Evolutionary conservation across 2,888 invertebrate genomes (phyloP).

Genomic region (Plagodis dolabraria): DNA sequence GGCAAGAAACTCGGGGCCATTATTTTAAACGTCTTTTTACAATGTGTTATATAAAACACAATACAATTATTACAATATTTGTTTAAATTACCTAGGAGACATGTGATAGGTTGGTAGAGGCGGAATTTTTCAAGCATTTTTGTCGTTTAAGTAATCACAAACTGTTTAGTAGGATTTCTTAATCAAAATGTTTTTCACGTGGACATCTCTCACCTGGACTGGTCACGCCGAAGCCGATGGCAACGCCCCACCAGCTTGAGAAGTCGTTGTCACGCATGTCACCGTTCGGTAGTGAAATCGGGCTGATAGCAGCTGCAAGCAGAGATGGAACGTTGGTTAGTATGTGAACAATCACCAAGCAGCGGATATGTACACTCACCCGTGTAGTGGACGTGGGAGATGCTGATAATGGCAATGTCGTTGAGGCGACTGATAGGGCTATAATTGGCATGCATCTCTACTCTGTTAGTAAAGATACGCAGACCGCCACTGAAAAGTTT

Average conservation of each 20-base stretch:
- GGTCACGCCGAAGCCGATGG: conserved; percentile 61
- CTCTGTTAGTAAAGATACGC: conserved; percentile 42
- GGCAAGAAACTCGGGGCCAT: no score
- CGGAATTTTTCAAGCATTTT: no score
- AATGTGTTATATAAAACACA: no score
- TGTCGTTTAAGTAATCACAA: no score
- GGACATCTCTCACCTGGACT: conserved; percentile 57
- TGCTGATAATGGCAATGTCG: conserved; percentile 43
- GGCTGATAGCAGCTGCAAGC: conserved; percentile 49
- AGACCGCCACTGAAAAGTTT: conserved; percentile 47
- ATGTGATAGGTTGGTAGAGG: no score
- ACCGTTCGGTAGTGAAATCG: conserved; percentile 38
- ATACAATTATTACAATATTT: no score
- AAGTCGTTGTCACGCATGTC: conserved; percentile 47
- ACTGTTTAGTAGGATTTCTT: no score
- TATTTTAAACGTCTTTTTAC: no score
- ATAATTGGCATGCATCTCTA: conserved; percentile 42
- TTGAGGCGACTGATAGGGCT: conserved; percentile 41
- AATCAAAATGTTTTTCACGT: no score
- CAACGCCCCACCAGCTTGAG: conserved; percentile 41
- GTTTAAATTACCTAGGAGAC: no score
- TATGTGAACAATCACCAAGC: no score
- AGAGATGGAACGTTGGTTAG: background rate
- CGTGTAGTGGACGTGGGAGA: conserved; percentile 38
- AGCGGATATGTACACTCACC: conserved; percentile 35